Conservation (phyloP, 2,797 vertebrate species). For the Protonibea diacanthus region DNA sequence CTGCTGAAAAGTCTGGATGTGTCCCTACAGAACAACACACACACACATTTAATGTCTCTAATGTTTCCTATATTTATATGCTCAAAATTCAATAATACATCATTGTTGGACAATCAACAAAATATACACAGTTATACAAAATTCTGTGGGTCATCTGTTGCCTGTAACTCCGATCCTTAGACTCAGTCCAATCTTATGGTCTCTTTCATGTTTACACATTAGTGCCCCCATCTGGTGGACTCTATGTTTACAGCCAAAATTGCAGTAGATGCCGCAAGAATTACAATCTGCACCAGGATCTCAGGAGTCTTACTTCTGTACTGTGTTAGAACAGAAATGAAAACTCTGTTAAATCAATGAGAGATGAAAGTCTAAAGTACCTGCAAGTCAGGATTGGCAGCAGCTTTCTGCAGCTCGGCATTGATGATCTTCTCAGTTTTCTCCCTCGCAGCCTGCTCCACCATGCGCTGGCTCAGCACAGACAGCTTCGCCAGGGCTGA, state of each 20-base stretch:
- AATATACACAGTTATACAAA: too few species aligned
- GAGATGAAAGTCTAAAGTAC: constrained; percentile 65
- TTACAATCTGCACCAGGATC: background rate
- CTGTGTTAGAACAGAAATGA: background rate
- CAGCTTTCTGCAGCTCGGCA: constrained; percentile 97
- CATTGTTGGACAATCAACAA: too few species aligned
- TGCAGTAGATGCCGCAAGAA: background rate
- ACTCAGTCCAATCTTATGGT: background rate
- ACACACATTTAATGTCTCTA: background rate
- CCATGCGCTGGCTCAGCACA: constrained; percentile 97
- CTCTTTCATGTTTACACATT: background rate
- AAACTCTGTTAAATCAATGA: background rate
- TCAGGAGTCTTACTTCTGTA: background rate
- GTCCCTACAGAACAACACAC: constrained; percentile 85
- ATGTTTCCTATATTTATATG: background rate
- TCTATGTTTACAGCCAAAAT: constrained; percentile 6
- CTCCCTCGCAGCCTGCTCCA: constrained; percentile 97
- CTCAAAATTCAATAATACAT: too few species aligned
- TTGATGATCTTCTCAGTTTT: constrained; percentile 99
- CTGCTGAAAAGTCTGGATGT: constrained; percentile 97
- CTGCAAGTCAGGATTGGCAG: constrained; percentile 98
- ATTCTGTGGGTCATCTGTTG: too few species aligned
- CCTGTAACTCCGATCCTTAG: background rate
- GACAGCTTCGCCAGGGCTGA: constrained; percentile 97
- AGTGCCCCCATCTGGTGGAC: constrained; percentile 50